phyloP scores from a whole-genome alignment of 2,113 vertebrate species.

The Oreochromis tanganicae region DNA sequence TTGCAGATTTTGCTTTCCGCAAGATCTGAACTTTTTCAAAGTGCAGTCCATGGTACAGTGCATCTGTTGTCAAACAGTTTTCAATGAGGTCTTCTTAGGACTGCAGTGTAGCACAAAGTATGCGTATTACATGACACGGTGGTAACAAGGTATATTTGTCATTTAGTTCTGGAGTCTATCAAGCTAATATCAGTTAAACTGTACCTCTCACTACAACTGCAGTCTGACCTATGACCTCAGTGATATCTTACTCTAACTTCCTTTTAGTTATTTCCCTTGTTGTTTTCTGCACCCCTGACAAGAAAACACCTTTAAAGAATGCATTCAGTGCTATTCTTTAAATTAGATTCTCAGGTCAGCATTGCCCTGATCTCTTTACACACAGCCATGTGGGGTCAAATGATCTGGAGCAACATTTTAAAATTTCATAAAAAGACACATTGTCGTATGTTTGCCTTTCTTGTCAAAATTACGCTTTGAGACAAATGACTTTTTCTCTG shows the following conservation, averaged over 20 bases:
- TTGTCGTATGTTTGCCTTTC: slow-evolving; percentile 17
- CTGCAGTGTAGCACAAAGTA: not conserved
- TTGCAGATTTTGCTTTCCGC: not conserved
- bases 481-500: slow-evolving; percentile 20
- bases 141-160: not conserved
- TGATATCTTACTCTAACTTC: not conserved
- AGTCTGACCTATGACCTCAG: not conserved
- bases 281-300: not conserved
- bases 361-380: slow-evolving; percentile 1
- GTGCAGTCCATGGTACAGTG: not conserved
- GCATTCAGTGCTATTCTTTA: not conserved
- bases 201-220: not conserved
- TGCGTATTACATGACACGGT: not conserved
- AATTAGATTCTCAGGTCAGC: not conserved
- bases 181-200: not conserved
- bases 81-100: not conserved
- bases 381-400: not conserved
- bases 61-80: not conserved
- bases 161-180: not conserved
- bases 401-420: not conserved
- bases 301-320: not conserved
- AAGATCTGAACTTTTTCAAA: not conserved
- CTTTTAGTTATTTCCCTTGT: not conserved
- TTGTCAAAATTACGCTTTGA: not conserved
- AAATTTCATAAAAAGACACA: not conserved